These are phyloP conservation scores for Urophycis tenuis DNA, from an alignment of 2,797 vertebrate species.

Conservation along the genomic window DNA sequence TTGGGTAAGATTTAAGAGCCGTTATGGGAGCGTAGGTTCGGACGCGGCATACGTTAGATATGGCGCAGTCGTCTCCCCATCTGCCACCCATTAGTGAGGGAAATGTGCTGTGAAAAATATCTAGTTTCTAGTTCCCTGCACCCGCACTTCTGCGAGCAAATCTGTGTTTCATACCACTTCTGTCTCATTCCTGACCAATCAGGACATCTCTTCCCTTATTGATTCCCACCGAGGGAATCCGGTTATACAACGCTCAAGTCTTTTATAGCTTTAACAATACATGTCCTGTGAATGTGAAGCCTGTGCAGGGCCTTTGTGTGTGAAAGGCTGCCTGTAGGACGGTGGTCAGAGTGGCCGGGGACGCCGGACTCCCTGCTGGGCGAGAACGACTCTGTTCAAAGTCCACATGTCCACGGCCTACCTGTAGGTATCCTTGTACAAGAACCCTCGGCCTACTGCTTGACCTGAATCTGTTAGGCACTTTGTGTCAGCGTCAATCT, in stretches of 20 bases:
- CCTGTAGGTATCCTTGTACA: too few species aligned
- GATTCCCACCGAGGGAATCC: background rate
- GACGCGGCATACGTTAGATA: background rate
- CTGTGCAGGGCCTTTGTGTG: background rate
- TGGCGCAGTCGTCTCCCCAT: background rate
- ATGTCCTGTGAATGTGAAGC: background rate
- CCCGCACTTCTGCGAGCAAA: background rate
- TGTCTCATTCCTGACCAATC: background rate
- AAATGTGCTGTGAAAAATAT: background rate
- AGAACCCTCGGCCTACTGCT: background rate
- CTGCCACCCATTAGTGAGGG: background rate
- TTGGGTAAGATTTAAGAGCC: background rate
- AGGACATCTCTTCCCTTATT: background rate
- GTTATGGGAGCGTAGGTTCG: background rate
- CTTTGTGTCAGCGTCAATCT: background rate
- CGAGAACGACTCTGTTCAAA: too few species aligned
- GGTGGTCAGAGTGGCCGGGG: background rate
- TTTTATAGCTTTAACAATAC: background rate
- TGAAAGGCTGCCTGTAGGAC: background rate
- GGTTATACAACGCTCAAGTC: background rate
- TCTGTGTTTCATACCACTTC: background rate
- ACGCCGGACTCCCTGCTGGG: background rate
- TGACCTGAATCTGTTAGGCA: background rate
- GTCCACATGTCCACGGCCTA: background rate
- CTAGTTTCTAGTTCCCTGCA: background rate